phyloP scores from a whole-genome alignment of 1,140 invertebrate species.

The Acromyrmex charruanus region DNA sequence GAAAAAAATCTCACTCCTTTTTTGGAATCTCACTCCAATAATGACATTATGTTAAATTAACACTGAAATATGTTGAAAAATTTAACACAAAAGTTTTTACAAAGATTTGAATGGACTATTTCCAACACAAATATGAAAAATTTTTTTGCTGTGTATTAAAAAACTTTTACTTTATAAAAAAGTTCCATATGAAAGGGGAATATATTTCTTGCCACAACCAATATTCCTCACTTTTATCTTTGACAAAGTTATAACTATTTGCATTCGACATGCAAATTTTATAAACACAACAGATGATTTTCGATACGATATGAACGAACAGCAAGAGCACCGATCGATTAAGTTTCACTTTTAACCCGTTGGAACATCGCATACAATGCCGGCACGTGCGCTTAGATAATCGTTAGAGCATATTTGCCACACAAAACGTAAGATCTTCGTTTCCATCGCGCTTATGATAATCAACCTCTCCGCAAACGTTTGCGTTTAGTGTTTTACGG shows the following conservation, averaged over 20 bases:
- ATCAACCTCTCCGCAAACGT: slow-evolving; percentile 56
- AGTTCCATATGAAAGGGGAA: background rate
- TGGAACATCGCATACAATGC: background rate
- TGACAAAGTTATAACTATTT: background rate
- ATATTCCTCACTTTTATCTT: background rate
- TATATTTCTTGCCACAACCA: background rate
- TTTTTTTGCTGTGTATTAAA: background rate
- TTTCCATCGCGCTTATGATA: slow-evolving; percentile 46
- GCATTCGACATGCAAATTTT: background rate
- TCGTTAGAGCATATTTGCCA: background rate
- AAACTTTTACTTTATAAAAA: background rate
- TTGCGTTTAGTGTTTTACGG: slow-evolving; percentile 62
- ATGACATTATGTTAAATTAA: too few species aligned
- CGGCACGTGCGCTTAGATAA: background rate
- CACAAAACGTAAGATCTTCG: slow-evolving; percentile 33
- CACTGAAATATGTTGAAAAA: too few species aligned
- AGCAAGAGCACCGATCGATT: background rate
- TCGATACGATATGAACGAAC: background rate
- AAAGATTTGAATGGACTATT: too few species aligned
- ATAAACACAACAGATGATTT: background rate
- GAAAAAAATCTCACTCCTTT: too few species aligned
- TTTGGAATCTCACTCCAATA: too few species aligned
- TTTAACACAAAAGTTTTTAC: too few species aligned
- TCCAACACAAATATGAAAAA: too few species aligned
- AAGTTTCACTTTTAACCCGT: slow-evolving; percentile 17